Conservation (phyloP, 2,888 invertebrate species). For the Euproctis similis region DNA sequence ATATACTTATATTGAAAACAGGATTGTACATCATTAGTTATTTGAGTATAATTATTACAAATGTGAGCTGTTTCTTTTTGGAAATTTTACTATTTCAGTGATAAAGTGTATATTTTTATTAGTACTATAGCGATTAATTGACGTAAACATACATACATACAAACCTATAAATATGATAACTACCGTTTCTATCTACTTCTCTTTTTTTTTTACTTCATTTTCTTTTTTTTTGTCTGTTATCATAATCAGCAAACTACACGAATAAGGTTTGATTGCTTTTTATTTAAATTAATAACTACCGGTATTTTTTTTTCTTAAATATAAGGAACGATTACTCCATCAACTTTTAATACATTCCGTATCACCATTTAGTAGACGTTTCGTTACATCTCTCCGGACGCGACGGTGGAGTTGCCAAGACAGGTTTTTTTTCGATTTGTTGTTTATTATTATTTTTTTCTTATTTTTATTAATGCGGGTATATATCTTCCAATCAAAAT, state of each 20-base stretch:
- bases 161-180: conserved; percentile 30
- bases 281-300: conserved; percentile 25
- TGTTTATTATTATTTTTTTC: too few relatives aligned
- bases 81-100: conserved; percentile 35
- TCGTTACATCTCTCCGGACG: conserved; percentile 3
- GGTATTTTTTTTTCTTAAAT: too few relatives aligned
- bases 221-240: too few relatives aligned
- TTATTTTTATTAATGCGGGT: too few relatives aligned
- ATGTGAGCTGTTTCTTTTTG: conserved; percentile 38
- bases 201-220: too few relatives aligned
- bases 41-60: conserved; percentile 38
- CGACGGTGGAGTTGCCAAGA: neutral
- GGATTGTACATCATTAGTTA: conserved; percentile 37
- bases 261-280: conserved; percentile 23
- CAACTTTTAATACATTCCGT: conserved; percentile 12
- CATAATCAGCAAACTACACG: conserved; percentile 25
- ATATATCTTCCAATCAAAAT: conserved; percentile 4
- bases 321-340: conserved; percentile 18
- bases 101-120: conserved; percentile 38
- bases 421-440: conserved; percentile 9
- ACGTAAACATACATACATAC: conserved; percentile 29
- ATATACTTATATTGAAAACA: conserved; percentile 54
- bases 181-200: conserved; percentile 30
- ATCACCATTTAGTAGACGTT: conserved; percentile 12
- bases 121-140: conserved; percentile 35